Conservation (phyloP, 2,113 vertebrate genomes). For the Ptyas mucosa region DNA sequence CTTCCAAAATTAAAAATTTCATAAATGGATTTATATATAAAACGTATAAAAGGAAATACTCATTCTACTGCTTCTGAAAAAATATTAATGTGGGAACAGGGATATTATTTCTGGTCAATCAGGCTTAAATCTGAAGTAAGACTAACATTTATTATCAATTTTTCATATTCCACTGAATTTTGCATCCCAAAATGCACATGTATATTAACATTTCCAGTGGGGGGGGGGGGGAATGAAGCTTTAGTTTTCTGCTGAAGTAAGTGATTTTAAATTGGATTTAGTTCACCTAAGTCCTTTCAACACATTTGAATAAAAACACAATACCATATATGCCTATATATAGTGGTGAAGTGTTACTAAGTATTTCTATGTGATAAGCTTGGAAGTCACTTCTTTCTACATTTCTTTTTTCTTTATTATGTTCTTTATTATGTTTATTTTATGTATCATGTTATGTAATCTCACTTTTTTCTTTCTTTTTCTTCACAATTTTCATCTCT, state of each 20-base stretch:
- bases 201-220: neutral
- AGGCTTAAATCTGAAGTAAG: neutral
- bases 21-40: constrained; percentile 25
- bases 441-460: too few species aligned
- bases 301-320: neutral
- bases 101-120: neutral
- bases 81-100: neutral
- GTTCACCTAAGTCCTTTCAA: neutral
- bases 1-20: neutral
- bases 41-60: neutral
- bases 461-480: neutral
- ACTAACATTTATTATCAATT: neutral
- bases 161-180: neutral
- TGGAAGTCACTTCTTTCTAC: neutral
- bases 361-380: neutral
- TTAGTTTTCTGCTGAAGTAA: neutral
- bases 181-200: neutral
- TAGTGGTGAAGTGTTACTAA: neutral
- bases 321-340: neutral
- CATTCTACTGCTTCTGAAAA: neutral
- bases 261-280: neutral
- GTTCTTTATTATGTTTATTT: neutral
- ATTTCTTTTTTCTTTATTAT: neutral
- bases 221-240: neutral
- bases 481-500: neutral